phyloP scores from a whole-genome alignment of 2,888 invertebrate genomes.

The Pristionchus arcanus region DNA sequence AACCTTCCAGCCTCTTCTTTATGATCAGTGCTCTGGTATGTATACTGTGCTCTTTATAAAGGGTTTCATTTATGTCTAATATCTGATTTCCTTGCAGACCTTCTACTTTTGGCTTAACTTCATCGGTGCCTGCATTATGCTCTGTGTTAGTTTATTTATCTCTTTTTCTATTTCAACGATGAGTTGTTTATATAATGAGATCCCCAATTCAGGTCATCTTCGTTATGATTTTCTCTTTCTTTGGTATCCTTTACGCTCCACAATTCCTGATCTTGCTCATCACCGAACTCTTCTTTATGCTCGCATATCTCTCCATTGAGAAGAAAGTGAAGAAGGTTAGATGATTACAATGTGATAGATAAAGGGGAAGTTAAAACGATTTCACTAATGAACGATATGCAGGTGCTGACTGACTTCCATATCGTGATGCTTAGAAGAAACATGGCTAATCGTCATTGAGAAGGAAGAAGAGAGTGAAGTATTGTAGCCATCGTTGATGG shows the following conservation, averaged over 20 bases:
- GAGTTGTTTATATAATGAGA: too few relatives aligned
- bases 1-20: neutral
- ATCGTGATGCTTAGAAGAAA: neutral
- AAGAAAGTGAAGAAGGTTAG: neutral
- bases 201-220: neutral
- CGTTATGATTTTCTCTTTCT: neutral
- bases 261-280: neutral
- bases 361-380: neutral
- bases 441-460: neutral
- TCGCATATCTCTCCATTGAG: neutral
- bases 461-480: neutral
- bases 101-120: neutral
- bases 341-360: neutral
- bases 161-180: too few relatives aligned
- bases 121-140: neutral
- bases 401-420: neutral
- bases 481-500: neutral
- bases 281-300: neutral
- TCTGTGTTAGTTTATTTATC: neutral
- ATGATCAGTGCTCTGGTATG: neutral
- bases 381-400: neutral
- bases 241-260: neutral
- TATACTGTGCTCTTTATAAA: too few relatives aligned
- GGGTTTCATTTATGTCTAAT: too few relatives aligned
- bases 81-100: neutral